Conservation (phyloP, 2,113 vertebrate species). For the Antechinus flavipes region DNA sequence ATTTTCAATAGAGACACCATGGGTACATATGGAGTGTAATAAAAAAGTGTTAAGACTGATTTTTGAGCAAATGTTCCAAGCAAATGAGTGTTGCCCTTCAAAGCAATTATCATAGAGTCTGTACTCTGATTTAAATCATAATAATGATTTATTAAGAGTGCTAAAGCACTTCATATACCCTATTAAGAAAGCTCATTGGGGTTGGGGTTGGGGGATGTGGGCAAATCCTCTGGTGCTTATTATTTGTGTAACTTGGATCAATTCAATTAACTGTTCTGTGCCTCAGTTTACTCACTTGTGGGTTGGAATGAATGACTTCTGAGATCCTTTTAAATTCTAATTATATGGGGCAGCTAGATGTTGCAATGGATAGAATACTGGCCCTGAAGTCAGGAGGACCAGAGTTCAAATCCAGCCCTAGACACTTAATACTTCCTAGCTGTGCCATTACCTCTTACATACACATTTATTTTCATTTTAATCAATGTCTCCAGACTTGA, state of each 20-base stretch:
- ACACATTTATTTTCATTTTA: not conserved
- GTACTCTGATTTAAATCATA: not conserved
- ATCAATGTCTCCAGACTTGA: not conserved
- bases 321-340: not conserved
- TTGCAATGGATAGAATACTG: no score
- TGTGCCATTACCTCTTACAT: not conserved
- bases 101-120: not conserved
- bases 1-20: not conserved
- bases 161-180: not conserved
- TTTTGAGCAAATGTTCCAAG: not conserved
- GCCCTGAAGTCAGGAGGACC: no score
- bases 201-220: not conserved
- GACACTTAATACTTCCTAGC: no score
- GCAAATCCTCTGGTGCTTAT: not conserved
- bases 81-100: not conserved
- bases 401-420: no score
- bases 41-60: not conserved
- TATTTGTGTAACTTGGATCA: not conserved
- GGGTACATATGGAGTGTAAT: not conserved
- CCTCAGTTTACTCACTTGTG: not conserved
- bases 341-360: not conserved
- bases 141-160: not conserved
- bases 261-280: not conserved
- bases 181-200: not conserved
- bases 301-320: not conserved